These are phyloP conservation scores for Vombatus ursinus DNA, from an alignment of 2,113 vertebrate genomes.

Conservation along the genomic window DNA sequence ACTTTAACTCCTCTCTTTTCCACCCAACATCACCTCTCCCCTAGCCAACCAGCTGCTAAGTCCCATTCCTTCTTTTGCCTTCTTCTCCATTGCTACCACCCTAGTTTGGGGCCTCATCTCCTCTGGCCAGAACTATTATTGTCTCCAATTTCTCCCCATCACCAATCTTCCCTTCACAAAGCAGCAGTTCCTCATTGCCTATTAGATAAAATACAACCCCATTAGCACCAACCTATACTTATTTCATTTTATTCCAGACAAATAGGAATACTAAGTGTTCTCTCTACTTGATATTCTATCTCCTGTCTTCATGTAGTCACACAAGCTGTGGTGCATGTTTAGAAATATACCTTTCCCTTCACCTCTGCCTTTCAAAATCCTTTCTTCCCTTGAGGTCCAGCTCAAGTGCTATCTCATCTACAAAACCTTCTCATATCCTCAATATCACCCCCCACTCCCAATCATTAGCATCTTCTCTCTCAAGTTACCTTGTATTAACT, in stretches of 20 bases:
- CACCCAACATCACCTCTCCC: background rate
- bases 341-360: background rate
- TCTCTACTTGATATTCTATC: background rate
- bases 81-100: background rate
- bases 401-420: background rate
- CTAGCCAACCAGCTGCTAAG: background rate
- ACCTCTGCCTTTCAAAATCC: background rate
- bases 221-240: background rate
- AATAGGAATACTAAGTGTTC: background rate
- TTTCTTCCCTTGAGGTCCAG: background rate
- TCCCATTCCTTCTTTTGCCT: background rate
- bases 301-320: background rate
- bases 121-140: background rate
- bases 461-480: background rate
- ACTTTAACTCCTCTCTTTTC: background rate
- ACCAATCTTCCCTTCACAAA: background rate
- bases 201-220: background rate
- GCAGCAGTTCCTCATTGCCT: background rate
- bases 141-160: background rate
- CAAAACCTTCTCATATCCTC: background rate
- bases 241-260: background rate
- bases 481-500: background rate
- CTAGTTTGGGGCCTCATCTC: background rate
- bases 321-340: background rate
- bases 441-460: background rate